Base-by-base conservation (phyloP, 2,888 invertebrate species). In the Leptinotarsa peninsularis region DNA sequence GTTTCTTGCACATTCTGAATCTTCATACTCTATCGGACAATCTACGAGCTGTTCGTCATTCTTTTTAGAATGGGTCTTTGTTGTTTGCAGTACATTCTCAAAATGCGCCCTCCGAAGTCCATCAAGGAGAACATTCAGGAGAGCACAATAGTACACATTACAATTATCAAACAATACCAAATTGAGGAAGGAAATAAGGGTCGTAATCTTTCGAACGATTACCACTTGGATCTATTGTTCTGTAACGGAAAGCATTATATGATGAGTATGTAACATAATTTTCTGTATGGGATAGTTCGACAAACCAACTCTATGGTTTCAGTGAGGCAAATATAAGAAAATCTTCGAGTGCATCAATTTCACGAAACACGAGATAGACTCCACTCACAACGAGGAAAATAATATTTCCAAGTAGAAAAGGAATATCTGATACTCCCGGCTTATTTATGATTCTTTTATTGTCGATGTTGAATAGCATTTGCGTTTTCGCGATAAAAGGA, bases 381-480 rank as follows among this genome's bases (percentile, higher is more conserved):
- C 63, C 18, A 63, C 63, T 63, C 63, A 63, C 33, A n/a, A 63
- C 43, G 10, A 63, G 27, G n/a, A n/a, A 63, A 63, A 63, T 63
- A 7, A 63, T 63, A 63, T 63, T 63, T 33, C 23, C 63, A 14
- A 43, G 33, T 63, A n/a, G 63, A 63, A 43, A 63, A 63, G 63
- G 33, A 27, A 43, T 63, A 63, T 63, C 63, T 63, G 63, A 63
- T 63, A 43, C n/a, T 18, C 27, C 33, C 43, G n/a, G 63, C n/a
- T 33, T 63, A 33, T 63, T 63, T 43, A 63, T 43, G 33, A 63
- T 43, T 43, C 63, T 43, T 63, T 43, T 43, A 63, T 21, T 63
- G 17, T 63, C n/a, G 63, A 17, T n/a, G n/a, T n/a, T 63, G 63
- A 63, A 63, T 33, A 43, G 63, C 63, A 63, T 63, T 63, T 63